A percentile compares a stretch with the other conserved stretches of the same genome.
phyloP scores from a whole-genome alignment of 2,113 vertebrate genomes.

The Dicaeum eximium region DNA sequence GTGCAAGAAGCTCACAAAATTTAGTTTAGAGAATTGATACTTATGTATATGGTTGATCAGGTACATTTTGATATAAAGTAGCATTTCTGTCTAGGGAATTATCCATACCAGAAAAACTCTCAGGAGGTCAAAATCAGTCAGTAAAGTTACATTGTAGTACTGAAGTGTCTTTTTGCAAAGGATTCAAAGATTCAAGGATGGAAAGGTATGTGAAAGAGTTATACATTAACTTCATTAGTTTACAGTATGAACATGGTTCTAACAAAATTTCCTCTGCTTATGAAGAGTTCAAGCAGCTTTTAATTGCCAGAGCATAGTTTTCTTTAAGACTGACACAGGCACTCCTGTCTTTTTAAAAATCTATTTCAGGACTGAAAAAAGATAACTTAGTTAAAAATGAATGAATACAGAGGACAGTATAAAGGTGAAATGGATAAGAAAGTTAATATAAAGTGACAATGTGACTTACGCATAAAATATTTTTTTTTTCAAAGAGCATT shows the following conservation, averaged over 20 bases:
- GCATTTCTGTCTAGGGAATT: neutral
- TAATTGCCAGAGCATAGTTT: conserved; percentile 16
- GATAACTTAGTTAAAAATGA: conserved; percentile 53
- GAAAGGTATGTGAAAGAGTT: neutral
- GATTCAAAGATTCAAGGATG: neutral
- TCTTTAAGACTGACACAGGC: neutral
- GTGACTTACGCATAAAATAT: conserved; percentile 52
- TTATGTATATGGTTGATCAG: neutral
- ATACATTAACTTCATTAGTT: neutral
- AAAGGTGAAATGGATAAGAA: conserved; percentile 51
- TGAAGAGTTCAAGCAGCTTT: conserved; percentile 6
- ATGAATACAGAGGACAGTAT: conserved; percentile 44
- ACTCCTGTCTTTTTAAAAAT: conserved; percentile 20
- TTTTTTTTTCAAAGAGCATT: conserved; percentile 47
- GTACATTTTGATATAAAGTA: neutral
- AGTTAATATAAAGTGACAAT: conserved; percentile 64
- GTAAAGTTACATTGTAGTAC: neutral
- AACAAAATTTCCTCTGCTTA: neutral
- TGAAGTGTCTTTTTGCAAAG: neutral
- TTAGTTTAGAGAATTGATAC: neutral
- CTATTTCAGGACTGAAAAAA: conserved; percentile 38
- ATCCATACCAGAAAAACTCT: neutral
- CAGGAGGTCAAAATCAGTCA: neutral
- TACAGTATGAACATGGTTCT: neutral
- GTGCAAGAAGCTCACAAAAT: neutral